These are phyloP conservation scores for Aselliscus stoliczkanus DNA, from an alignment of 2,797 vertebrate species.

Conservation along the genomic window DNA sequence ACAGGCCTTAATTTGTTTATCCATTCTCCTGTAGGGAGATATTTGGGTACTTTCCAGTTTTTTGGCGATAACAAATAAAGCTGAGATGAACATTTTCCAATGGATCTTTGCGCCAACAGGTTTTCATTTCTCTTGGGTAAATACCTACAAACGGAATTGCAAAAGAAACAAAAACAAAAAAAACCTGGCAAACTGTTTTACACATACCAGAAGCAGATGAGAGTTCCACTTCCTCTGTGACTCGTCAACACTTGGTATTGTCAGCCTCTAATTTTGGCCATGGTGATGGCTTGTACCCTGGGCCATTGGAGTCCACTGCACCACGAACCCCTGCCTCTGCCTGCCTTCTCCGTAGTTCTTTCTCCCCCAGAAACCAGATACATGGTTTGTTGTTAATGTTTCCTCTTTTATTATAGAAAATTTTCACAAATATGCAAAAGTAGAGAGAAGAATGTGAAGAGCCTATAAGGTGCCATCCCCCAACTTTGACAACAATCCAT, in stretches of 20 bases:
- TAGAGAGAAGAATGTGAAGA: neutral
- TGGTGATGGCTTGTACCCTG: neutral
- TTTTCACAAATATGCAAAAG: neutral
- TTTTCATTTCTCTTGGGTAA: neutral
- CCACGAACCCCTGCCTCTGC: neutral
- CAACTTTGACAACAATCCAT: neutral
- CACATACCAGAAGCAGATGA: rapidly evolving
- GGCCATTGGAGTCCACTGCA: neutral
- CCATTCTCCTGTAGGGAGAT: no score
- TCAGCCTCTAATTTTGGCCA: neutral
- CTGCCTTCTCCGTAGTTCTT: neutral
- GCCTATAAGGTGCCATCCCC: rapidly evolving
- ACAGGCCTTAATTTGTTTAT: neutral
- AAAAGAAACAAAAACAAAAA: neutral
- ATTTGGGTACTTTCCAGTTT: neutral
- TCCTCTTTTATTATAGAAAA: neutral
- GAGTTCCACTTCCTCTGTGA: neutral
- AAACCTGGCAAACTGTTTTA: neutral
- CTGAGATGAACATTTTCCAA: neutral
- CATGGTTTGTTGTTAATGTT: neutral
- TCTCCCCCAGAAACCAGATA: neutral
- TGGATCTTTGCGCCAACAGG: neutral
- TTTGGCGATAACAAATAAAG: neutral
- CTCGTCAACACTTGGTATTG: neutral
- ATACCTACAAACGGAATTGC: neutral